Base-by-base conservation (phyloP, 1,140 invertebrate genomes). In the Ectropis grisescens region DNA sequence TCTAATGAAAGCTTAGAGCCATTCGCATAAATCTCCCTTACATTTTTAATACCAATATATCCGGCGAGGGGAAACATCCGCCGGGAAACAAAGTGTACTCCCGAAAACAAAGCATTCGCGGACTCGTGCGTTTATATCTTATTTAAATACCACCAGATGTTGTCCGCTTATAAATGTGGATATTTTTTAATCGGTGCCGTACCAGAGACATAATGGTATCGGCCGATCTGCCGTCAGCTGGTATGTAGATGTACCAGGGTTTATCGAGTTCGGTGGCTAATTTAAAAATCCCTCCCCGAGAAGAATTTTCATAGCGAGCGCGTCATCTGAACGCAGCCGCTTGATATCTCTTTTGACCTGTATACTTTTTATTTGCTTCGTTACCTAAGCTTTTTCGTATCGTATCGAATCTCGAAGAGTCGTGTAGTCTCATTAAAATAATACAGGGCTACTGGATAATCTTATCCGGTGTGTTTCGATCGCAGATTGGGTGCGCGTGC, bases 21-120 rank as follows among this genome's bases (percentile, higher is more conserved):
- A 81, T 81, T 72, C 71, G 69, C 71, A 81, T 81, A 81, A 78
- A 78, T 81, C 72, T 78, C 65, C 67, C 61, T 81, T 81, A 78
- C 76, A 81, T 81, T 81, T 81, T 81, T 81, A 81, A 81, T 81
- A 81, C 76, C 76, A 78, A 81, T 81, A 79, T 72, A 76, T 74
- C 61, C 56, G 54, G 45, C 47, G 66, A 76, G 72, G 71, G 70
- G 71, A 74, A 8, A 53, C 50, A 47, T 61, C 50, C 48, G 35
- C 43, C 55, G 43, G 47, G 55, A 58, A 53, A 58, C 56, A 58
- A 67, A 61, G 66, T 65, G 58, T 58, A 55, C n/a, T n/a, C n/a
- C 42, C 49, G 56, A 42, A 69, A 76, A 72, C 60, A 65, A 71
- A 70, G 66, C 68, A 65, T 65, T 64, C 58, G 62, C 59, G 58